Percentiles rank a stretch among this genome's conserved stretches.
Conservation (phyloP, 2,113 vertebrate genomes). For the Trichomycterus rosablanca region DNA sequence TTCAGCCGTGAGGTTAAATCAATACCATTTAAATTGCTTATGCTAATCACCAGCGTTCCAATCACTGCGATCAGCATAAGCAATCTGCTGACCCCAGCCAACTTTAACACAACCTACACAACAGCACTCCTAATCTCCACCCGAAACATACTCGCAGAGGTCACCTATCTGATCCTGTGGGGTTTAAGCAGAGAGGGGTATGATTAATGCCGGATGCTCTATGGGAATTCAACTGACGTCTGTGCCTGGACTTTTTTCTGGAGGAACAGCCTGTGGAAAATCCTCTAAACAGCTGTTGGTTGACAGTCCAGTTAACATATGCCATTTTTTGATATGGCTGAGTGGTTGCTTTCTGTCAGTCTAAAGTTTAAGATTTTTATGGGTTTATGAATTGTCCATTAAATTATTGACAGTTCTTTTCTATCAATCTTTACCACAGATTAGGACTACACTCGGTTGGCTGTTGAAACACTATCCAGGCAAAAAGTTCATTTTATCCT, state of each 20-base stretch:
- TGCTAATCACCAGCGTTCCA: conserved; percentile 89
- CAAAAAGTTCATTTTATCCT: too few relatives aligned
- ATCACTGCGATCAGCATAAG: conserved; percentile 90
- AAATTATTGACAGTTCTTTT: not conserved
- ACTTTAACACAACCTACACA: conserved; percentile 46
- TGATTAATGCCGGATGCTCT: not conserved
- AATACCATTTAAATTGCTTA: conserved; percentile 99
- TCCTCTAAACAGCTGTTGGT: conserved; percentile 19
- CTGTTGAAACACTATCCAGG: too few relatives aligned
- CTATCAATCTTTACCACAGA: too few relatives aligned
- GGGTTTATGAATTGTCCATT: not conserved
- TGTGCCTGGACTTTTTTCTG: not conserved
- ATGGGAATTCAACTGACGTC: not conserved
- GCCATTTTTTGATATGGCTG: conserved; percentile 16
- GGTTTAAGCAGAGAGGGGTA: not conserved
- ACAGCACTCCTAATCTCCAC: conserved; percentile 54
- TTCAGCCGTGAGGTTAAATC: conserved; percentile 86
- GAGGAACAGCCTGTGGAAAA: conserved; percentile 11
- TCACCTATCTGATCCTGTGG: conserved; percentile 53
- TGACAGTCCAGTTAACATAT: conserved; percentile 21
- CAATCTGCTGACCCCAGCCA: conserved; percentile 89
- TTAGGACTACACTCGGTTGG: too few relatives aligned
- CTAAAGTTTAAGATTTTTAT: too few relatives aligned
- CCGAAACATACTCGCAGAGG: conserved; percentile 80
- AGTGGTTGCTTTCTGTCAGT: conserved; percentile 21